Base-by-base conservation (phyloP, 2,797 vertebrate species). In the Parambassis ranga region DNA sequence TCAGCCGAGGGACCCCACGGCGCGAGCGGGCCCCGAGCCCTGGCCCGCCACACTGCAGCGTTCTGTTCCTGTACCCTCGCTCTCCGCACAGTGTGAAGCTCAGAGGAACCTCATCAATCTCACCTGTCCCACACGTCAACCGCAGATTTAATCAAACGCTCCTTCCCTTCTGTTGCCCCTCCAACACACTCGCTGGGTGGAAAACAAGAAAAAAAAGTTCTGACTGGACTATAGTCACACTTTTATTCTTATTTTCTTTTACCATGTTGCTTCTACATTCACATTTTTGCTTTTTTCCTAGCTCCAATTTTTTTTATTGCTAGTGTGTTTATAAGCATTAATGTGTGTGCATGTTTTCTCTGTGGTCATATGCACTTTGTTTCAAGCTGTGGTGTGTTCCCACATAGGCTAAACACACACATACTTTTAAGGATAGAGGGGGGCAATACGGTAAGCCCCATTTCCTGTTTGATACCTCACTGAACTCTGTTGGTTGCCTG, bases 31-130 rank as follows among this genome's bases (percentile, higher is more conserved):
- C 89, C 90, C 86, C 57, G 81, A 91, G 89, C 91, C 89, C 90
- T 90, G 94, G 93, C 92, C 91, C 89, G 91, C 92, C 87, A 92
- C 93, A 94, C 94, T 94, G 79, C 93, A 84, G 69, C 85, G 90
- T 92, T 94, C 92, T 92, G 69, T 94, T 94, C 92, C 92, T 93
- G 93, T 92, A 87, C 75, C 89, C 78, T 86, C 79, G 87, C 92
- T 92, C 92, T 93, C 86, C 37, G 83, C 92, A 87, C 96, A 93
- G 91, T 94, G 91, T 95, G 97, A 95, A 93, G 86, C 92, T 89
- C 92, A 92, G 94, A 94, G 96, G 95, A 95, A 95, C 96, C 87
- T 96, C 95, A 98, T 98, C 96, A 95, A 98, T 98, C 96, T 98
- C 96, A 84, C 93, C 92, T 91, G 94, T 93, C 93, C 46, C 71